Evolutionary conservation across 2,888 invertebrate species (phyloP), one percentile per base, ranked within the genome.

Genomic region (Dysmachus trigonus): DNA sequence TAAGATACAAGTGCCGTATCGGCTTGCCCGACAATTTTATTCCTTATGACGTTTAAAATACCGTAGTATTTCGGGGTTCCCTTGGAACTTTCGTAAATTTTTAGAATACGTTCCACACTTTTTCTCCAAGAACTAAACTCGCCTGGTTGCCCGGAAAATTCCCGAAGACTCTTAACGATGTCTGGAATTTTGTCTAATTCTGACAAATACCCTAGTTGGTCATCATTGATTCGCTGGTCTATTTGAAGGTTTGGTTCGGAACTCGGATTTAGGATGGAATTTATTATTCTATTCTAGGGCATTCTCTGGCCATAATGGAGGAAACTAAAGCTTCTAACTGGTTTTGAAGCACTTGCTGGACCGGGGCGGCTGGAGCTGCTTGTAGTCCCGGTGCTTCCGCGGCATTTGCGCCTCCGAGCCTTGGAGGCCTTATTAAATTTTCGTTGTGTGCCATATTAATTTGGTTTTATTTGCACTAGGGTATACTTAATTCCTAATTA

Each of bases 1-100:
- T 85, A 85, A 1, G 85, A 85, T 18, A 76, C 76, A 0, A 85
- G 27, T 6, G 77, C 85, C 1, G 33, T 76, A 31, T 74, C 85
- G 0, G 85, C 85, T 10, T 85, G 51, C 8, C 85, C 85, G 0
- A 71, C 38, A 31, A 79, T 85, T 33, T 85, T 76, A 15, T 85
- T 85, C 7, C 86, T 38, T 3, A 86, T 81, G 3, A 86, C 72
- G 38, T n/a, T 81, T 5, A 86, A 10, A 5, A 82, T 82, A 1
- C 82, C 82, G n/a, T 73, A 82, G 22, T 86, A 86, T 82, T 74
- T 81, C 15, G 82, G 86, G 1, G 47, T 82, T 31, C 86, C 86
- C 22, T 76, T 81, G 1, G 51, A 22, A 22, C 22, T 8, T 30
- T 79, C 51, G 27, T 84, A 84, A 30, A 84, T 84, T 30, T 30